phyloP scores from a whole-genome alignment of 1,140 invertebrate species.

The Ostrea denselamellosa region DNA sequence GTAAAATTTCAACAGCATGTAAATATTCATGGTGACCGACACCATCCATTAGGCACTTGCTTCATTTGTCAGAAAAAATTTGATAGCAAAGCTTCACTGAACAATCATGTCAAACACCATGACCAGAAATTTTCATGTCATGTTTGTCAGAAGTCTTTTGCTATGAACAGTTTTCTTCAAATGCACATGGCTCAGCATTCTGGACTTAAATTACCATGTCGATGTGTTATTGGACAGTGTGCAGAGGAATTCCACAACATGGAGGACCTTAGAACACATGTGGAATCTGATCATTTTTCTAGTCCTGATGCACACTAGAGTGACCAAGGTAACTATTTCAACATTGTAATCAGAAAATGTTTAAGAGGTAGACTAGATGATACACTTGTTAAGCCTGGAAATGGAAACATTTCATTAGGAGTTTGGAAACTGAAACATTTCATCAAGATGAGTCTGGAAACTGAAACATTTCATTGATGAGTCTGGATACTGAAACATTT shows the following conservation, averaged over 20 bases:
- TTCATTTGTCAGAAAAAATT: slow-evolving; percentile 34
- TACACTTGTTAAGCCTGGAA: too few species aligned
- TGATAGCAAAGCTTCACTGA: background rate
- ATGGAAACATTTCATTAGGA: too few species aligned
- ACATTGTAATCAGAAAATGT: too few species aligned
- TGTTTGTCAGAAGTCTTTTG: slow-evolving; percentile 32
- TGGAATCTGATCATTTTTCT: background rate
- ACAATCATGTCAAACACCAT: slow-evolving; percentile 36
- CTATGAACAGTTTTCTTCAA: slow-evolving; percentile 42
- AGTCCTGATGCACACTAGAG: too few species aligned
- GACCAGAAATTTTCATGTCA: slow-evolving; percentile 36
- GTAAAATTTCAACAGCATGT: slow-evolving; percentile 49
- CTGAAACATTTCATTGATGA: too few species aligned
- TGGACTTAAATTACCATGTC: background rate
- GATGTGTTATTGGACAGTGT: slow-evolving; percentile 28
- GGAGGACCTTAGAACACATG: background rate
- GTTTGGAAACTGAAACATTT: too few species aligned
- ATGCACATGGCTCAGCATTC: slow-evolving; percentile 41
- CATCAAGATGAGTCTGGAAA: too few species aligned
- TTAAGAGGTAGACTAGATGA: too few species aligned
- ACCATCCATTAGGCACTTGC: background rate
- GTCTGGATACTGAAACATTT: too few species aligned
- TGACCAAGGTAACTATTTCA: too few species aligned
- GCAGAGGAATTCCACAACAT: background rate
- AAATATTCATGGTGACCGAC: slow-evolving; percentile 31